Evolutionary conservation across 2,797 vertebrate species (phyloP).

Genomic region (Diglossa cyanea): DNA sequence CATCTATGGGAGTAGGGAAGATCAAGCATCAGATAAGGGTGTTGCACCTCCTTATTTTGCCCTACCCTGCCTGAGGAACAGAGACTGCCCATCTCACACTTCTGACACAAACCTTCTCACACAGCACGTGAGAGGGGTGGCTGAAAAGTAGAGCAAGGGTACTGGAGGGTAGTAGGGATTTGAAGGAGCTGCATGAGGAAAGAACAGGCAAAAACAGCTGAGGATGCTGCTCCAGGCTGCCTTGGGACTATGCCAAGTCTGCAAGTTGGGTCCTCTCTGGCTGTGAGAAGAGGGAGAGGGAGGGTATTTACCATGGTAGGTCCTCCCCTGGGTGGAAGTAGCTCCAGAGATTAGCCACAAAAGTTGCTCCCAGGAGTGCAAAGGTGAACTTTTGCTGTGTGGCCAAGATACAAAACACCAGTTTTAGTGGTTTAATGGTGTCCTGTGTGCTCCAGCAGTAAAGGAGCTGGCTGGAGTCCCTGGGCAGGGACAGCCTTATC

Average conservation of each 20-base stretch:
- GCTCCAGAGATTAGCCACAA: neutral
- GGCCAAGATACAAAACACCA: neutral
- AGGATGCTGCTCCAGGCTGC: neutral
- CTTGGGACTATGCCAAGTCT: neutral
- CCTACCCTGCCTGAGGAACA: neutral
- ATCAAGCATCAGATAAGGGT: neutral
- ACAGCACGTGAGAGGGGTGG: accelerated
- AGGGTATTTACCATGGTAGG: neutral
- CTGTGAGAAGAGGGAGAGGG: neutral
- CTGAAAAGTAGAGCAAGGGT: neutral
- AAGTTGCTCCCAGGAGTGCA: neutral
- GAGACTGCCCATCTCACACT: neutral
- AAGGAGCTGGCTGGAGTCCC: neutral
- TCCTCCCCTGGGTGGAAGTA: neutral
- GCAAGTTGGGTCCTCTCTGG: accelerated
- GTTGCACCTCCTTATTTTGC: neutral
- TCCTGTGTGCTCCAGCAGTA: neutral
- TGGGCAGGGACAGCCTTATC: neutral
- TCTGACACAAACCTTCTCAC: neutral
- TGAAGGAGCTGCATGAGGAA: neutral
- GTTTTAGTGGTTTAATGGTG: neutral
- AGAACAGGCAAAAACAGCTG: neutral
- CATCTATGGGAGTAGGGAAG: neutral
- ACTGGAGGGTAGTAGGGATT: neutral
- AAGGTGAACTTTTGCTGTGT: neutral